Base-by-base conservation (phyloP, 2,113 vertebrate species). In the Gopherus flavomarginatus region DNA sequence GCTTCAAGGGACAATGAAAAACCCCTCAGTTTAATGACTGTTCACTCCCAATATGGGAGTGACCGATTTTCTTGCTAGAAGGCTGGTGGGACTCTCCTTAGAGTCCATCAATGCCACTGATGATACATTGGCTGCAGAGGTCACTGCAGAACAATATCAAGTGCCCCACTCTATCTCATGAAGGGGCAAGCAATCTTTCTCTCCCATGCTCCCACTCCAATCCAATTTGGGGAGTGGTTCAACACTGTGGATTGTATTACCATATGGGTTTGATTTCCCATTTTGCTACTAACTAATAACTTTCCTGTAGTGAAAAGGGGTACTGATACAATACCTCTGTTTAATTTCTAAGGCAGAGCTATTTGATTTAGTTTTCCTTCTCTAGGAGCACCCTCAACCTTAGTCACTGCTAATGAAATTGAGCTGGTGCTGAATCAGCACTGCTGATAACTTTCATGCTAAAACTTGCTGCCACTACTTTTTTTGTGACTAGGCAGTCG, bases 391-490 rank as follows among this genome's bases (percentile, higher is more conserved):
- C 50, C 81, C 96, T 94, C 90, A 90, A 80, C 22, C 86, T 83
- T 94, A 54, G 80, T 90, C 57, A 24, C 13, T 49, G n/a, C 47
- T n/a, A 69, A 38, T 94, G 79, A 81, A 91, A 62, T 9, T 10
- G 38, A 92, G 85, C 47, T 56, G 95, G 83, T 72, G 89, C 79
- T 49, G 47, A 49, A 49, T 49, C 47, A 49, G 47, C 47, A 49
- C 47, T 47, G 47, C 47, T 87, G 81, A 90, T 79, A 90, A 65
- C 83, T 82, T 54, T 42, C 38, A 14, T 87, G 82, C 50, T 83
- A 83, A 85, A 92, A 90, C 85, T 77, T 3, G 8, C 54, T 69
- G 90, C 65, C 84, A 92, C 82, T 85, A 81, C 17, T 94, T 88
- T 87, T 87, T 62, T 90, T 26, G 31, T 49, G 80, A 53, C 88